Conservation (phyloP, 2,888 invertebrate species). For the Lasioglossum zephyrum region DNA sequence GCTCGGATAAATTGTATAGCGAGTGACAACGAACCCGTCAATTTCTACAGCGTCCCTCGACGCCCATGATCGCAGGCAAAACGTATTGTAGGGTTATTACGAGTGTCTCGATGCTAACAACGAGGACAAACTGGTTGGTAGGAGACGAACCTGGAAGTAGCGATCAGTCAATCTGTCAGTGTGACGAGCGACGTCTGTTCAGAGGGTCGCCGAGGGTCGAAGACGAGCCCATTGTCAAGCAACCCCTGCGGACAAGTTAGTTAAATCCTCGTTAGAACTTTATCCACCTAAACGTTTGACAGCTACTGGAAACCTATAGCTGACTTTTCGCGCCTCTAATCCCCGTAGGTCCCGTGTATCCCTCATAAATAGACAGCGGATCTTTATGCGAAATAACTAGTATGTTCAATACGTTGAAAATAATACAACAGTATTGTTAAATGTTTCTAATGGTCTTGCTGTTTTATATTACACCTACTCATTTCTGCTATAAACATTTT, state of each 20-base stretch:
- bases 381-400: no score
- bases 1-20: background rate
- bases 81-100: conserved; percentile 43
- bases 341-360: background rate
- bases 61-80: background rate
- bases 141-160: conserved; percentile 63
- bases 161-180: conserved; percentile 76
- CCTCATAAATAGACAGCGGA: background rate
- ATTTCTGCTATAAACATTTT: no score
- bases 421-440: no score
- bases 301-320: conserved; percentile 31
- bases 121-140: conserved; percentile 11
- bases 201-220: conserved; percentile 71
- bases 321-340: conserved; percentile 36
- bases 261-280: conserved; percentile 80
- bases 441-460: no score
- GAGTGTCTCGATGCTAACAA: conserved; percentile 34
- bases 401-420: no score
- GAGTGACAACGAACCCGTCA: background rate
- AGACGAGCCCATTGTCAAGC: conserved; percentile 76
- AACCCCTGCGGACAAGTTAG: conserved; percentile 74
- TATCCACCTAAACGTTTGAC: conserved; percentile 65
- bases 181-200: conserved; percentile 69
- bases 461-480: no score
- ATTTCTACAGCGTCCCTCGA: background rate